A percentile compares a stretch with the other conserved stretches of the same genome.
Evolutionary conservation across 2,797 vertebrate species (phyloP).

Genomic region (Avahi laniger): DNA sequence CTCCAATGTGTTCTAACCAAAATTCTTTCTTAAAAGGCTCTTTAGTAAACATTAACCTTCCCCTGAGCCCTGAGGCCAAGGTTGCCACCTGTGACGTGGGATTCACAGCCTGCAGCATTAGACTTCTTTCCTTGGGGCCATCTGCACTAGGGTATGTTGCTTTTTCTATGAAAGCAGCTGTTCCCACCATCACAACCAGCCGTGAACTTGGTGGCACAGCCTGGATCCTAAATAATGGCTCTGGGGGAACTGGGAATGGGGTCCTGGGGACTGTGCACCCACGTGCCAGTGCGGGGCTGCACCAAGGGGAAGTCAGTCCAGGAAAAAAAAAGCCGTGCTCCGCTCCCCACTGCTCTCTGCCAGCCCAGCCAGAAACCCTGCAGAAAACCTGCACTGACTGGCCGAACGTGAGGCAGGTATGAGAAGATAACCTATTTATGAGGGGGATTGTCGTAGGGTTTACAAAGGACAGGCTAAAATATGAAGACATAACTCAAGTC

Average conservation of each 20-base stretch:
- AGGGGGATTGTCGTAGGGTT: not conserved
- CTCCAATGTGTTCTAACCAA: not conserved
- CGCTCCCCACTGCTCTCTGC: not conserved
- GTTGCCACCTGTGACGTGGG: slow-evolving; percentile 54
- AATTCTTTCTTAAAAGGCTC: not conserved
- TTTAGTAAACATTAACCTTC: not conserved
- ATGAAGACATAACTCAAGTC: slow-evolving; percentile 57
- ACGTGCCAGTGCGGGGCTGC: not conserved
- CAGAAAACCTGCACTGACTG: slow-evolving; percentile 9
- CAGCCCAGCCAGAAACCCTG: slow-evolving; percentile 29
- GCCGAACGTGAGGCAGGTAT: not conserved
- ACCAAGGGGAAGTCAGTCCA: not conserved
- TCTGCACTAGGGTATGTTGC: not conserved
- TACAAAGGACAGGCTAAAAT: not conserved
- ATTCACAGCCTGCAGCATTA: not conserved
- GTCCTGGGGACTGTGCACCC: not conserved
- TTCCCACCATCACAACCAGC: not conserved
- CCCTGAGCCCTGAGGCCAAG: not conserved
- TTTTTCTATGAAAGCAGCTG: slow-evolving; percentile 32
- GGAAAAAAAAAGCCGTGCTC: not conserved
- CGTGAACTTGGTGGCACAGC: slow-evolving; percentile 12
- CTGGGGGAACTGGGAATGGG: not conserved
- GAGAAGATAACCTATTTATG: slow-evolving; percentile 29
- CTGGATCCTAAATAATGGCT: not conserved
- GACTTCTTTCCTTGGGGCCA: not conserved